Conservation (phyloP, 2,797 vertebrate species). For the Limosa lapponica region DNA sequence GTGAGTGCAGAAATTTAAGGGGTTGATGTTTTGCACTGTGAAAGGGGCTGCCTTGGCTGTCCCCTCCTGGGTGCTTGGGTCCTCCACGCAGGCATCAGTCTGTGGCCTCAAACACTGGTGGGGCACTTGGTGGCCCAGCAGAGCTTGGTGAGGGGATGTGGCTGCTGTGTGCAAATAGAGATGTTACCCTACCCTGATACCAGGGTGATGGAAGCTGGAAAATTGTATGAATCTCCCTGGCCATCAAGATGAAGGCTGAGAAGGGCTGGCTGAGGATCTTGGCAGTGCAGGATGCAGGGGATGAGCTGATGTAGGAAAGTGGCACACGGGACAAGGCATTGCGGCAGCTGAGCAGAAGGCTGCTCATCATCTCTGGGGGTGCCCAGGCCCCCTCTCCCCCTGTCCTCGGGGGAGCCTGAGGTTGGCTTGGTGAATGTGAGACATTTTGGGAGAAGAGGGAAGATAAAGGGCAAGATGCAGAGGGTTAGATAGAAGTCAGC, state of each 20-base stretch:
- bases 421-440: not conserved
- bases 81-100: accelerated
- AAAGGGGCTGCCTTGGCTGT: not conserved
- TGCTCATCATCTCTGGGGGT: not conserved
- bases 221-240: not conserved
- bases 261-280: not conserved
- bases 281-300: accelerated
- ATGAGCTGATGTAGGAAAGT: not conserved
- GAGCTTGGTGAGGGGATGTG: accelerated
- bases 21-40: not conserved
- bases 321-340: not conserved
- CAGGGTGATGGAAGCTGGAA: not conserved
- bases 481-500: constrained; percentile 72
- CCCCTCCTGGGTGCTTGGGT: accelerated
- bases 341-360: not conserved
- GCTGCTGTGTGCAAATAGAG: not conserved
- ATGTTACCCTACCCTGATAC: accelerated
- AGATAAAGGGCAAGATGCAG: constrained; percentile 64
- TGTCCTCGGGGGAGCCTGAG: not conserved
- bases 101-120: not conserved
- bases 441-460: not conserved
- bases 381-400: not conserved
- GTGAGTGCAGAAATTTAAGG: not conserved
- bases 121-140: accelerated
- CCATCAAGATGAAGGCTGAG: not conserved